Conservation (phyloP, 2,888 invertebrate genomes). For the Plagiodera versicolora region DNA sequence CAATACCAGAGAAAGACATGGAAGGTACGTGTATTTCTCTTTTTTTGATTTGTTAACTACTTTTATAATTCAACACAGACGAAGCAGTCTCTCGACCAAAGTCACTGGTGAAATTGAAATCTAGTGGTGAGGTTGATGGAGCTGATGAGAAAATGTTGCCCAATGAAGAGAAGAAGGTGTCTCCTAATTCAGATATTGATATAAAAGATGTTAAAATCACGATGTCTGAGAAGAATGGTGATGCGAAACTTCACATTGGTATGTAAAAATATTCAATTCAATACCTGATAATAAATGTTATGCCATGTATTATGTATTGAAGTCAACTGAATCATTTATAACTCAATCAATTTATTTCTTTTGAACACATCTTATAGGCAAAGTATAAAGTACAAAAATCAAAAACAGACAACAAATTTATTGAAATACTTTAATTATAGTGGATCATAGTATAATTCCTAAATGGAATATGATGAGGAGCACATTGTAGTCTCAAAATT, state of each 20-base stretch:
- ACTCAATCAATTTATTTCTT: too few relatives aligned
- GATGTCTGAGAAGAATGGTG: constrained; percentile 65
- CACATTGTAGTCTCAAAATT: too few relatives aligned
- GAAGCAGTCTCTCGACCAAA: constrained; percentile 47
- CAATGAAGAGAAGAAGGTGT: constrained; percentile 59
- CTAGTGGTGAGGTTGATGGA: constrained; percentile 59
- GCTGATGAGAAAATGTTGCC: constrained; percentile 72
- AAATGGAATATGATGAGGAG: too few relatives aligned
- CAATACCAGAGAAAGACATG: constrained; percentile 62
- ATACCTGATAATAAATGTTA: too few relatives aligned
- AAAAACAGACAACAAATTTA: too few relatives aligned
- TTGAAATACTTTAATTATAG: too few relatives aligned
- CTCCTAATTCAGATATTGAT: constrained; percentile 59
- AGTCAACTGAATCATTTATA: too few relatives aligned
- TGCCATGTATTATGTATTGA: too few relatives aligned
- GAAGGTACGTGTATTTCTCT: constrained; percentile 50
- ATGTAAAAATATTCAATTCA: constrained; percentile 44
- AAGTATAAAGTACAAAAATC: too few relatives aligned
- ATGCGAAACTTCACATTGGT: constrained; percentile 85
- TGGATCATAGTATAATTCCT: too few relatives aligned
- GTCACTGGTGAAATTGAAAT: constrained; percentile 55
- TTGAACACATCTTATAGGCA: too few relatives aligned
- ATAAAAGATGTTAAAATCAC: constrained; percentile 67
- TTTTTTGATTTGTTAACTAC: constrained; percentile 9
- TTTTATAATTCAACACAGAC: constrained; percentile 36